Conservation (phyloP, 2,888 invertebrate genomes). For the Polydrusus pterygomalis region DNA sequence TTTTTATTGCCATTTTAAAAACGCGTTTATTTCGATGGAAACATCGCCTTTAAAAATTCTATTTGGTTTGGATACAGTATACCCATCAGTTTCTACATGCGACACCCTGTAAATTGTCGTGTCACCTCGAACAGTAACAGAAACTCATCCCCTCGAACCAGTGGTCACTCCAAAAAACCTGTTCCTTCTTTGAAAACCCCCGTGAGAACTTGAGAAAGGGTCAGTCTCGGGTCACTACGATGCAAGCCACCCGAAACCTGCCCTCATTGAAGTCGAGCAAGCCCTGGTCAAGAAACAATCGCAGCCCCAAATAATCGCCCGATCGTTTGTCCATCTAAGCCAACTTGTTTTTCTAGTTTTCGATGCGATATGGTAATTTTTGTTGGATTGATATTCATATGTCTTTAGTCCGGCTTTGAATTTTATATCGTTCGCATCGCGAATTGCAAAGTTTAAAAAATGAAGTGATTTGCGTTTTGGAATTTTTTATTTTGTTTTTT, state of each 20-base stretch:
- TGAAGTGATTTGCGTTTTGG: slow-evolving; percentile 7
- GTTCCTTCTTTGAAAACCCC: slow-evolving; percentile 38
- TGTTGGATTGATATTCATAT: slow-evolving; percentile 41
- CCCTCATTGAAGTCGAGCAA: slow-evolving; percentile 51
- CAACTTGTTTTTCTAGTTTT: slow-evolving; percentile 71
- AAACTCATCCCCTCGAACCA: slow-evolving; percentile 21
- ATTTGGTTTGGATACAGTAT: no score
- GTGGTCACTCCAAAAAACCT: slow-evolving; percentile 41
- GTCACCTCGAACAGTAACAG: slow-evolving; percentile 1
- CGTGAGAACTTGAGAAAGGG: slow-evolving; percentile 64
- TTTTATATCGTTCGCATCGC: slow-evolving; percentile 48
- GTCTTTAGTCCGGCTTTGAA: slow-evolving; percentile 53
- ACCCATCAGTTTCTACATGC: no score
- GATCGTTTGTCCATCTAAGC: slow-evolving; percentile 63
- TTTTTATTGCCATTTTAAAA: no score
- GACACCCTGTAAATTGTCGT: slow-evolving; percentile 14
- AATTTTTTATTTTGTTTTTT: background rate
- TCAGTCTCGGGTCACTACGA: slow-evolving; percentile 58
- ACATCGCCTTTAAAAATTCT: no score
- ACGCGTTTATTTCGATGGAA: no score
- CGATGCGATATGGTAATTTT: slow-evolving; percentile 55
- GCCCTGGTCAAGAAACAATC: slow-evolving; percentile 59
- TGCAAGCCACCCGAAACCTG: slow-evolving; percentile 40
- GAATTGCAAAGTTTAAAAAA: slow-evolving; percentile 23
- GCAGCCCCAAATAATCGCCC: slow-evolving; percentile 64